Base-by-base conservation (phyloP, 2,888 invertebrate genomes). In the Osedax fenrisi region DNA sequence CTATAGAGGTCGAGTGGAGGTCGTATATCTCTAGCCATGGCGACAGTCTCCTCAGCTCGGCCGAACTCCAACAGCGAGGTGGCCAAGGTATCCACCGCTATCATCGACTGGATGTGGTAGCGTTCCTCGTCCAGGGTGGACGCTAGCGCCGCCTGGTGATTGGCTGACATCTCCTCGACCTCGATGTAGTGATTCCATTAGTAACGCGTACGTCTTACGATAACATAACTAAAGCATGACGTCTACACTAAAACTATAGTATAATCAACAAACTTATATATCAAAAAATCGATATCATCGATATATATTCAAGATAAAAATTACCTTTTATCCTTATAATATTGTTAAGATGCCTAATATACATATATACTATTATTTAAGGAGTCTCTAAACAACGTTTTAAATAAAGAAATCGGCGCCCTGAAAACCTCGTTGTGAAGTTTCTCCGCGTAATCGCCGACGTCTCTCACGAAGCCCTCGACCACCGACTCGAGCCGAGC, bases 11-110 rank as follows among this genome's bases (percentile, higher is more conserved):
- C 41, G 10, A 41, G 41, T 41, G 41, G 41, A 41, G 41, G 5
- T 5, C 64, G 26, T 0, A 78, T 75, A 17, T 77, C 78, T 61
- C 72, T 75, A 3, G 77, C 75, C 78, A 79, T 78, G 21, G 77
- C 74, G 23, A 79, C 79, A n/a, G 79, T 75, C 68, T 79, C 79
- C 72, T 79, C 78, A 5, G 78, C 67, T 17, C 78, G 24, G 66
- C 79, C 77, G 67, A 79, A 79, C 27, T 77, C 77, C 59, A 79
- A 72, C 74, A 79, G 74, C 13, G 74, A 70, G 21, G 76, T 75
- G 17, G 78, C 64, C 61, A 79, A 79, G 13, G 73, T 26, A 23
- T 77, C 73, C 13, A 78, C 79, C 2, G 72, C 72, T 22, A 26
- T 27, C 66, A 78, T 77, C 10, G 77, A 75, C 67, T 79, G 72